These are phyloP conservation scores for Sepiola atlantica DNA, from an alignment of 2,888 invertebrate species.

Conservation along the genomic window DNA sequence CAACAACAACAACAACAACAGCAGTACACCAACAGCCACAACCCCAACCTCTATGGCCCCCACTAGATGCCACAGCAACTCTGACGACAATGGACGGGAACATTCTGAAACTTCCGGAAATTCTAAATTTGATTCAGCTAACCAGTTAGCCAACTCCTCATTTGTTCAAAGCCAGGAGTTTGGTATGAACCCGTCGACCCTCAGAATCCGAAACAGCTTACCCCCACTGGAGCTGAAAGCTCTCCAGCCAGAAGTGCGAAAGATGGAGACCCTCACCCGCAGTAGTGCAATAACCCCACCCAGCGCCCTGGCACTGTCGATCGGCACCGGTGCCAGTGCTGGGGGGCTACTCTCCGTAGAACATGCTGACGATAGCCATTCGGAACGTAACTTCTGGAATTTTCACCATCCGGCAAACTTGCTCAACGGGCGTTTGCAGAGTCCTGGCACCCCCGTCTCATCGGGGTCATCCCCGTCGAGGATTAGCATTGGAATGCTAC, in stretches of 20 bases:
- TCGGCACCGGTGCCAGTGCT: slow-evolving; percentile 40
- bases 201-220: slow-evolving; percentile 20
- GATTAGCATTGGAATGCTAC: slow-evolving; percentile 23
- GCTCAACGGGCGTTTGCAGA: slow-evolving; percentile 38
- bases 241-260: slow-evolving; percentile 36
- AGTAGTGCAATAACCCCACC: slow-evolving; percentile 39
- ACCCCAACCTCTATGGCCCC: neutral
- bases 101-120: slow-evolving; percentile 24
- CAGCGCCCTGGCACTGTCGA: slow-evolving; percentile 21
- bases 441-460: slow-evolving; percentile 51
- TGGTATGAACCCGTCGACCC: slow-evolving; percentile 34
- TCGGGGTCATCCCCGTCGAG: slow-evolving; percentile 50
- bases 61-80: neutral
- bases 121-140: slow-evolving; percentile 40
- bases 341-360: slow-evolving; percentile 38
- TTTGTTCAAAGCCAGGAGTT: slow-evolving; percentile 42
- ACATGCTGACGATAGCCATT: slow-evolving; percentile 42
- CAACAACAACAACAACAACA: neutral
- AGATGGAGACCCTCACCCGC: slow-evolving; percentile 6
- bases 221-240: slow-evolving; percentile 44
- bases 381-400: slow-evolving; percentile 38
- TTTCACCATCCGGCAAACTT: slow-evolving; percentile 38
- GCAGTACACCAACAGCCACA: neutral
- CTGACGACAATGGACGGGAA: neutral
- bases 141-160: slow-evolving; percentile 39